phyloP scores from a whole-genome alignment of 2,797 vertebrate species.

The Etheostoma nigrum region DNA sequence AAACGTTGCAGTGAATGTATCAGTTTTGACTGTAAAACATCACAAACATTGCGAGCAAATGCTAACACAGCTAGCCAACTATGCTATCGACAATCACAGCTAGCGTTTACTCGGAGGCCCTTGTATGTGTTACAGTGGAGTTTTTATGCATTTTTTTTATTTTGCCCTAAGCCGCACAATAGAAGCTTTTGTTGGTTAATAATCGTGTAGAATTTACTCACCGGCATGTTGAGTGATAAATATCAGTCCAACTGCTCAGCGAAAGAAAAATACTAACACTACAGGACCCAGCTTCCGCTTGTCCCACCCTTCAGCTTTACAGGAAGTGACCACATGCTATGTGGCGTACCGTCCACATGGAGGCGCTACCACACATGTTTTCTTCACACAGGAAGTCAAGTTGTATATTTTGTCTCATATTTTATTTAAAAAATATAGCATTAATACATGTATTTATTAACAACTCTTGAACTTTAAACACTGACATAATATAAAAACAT shows the following conservation, averaged over 20 bases:
- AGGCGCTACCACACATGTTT: slow-evolving; percentile 36
- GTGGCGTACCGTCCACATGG: slow-evolving; percentile 30
- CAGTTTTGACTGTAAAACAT: neutral
- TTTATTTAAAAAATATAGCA: slow-evolving; percentile 72
- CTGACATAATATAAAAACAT: slow-evolving; percentile 20
- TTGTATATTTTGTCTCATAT: slow-evolving; percentile 2
- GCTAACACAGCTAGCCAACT: slow-evolving; percentile 52
- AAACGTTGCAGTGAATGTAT: rapidly evolving
- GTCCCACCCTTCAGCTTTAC: slow-evolving; percentile 81
- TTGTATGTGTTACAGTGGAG: too few species aligned
- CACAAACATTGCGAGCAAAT: neutral
- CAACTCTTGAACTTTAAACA: slow-evolving; percentile 14
- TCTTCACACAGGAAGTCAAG: neutral
- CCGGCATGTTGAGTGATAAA: slow-evolving; percentile 85
- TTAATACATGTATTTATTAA: slow-evolving; percentile 33
- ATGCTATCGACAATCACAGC: slow-evolving; percentile 50
- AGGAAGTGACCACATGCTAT: slow-evolving; percentile 76
- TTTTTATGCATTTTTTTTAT: neutral
- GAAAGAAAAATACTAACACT: slow-evolving; percentile 54
- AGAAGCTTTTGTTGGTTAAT: rapidly evolving
- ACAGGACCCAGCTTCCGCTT: slow-evolving; percentile 80
- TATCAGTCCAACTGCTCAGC: slow-evolving; percentile 68
- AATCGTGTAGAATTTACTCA: slow-evolving; percentile 64
- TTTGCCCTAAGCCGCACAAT: neutral
- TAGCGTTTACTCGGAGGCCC: slow-evolving; percentile 23